Evolutionary conservation across 1,140 invertebrate genomes (phyloP), one percentile per base, ranked within the genome.

Genomic region (Panagrolaimus sp.): DNA sequence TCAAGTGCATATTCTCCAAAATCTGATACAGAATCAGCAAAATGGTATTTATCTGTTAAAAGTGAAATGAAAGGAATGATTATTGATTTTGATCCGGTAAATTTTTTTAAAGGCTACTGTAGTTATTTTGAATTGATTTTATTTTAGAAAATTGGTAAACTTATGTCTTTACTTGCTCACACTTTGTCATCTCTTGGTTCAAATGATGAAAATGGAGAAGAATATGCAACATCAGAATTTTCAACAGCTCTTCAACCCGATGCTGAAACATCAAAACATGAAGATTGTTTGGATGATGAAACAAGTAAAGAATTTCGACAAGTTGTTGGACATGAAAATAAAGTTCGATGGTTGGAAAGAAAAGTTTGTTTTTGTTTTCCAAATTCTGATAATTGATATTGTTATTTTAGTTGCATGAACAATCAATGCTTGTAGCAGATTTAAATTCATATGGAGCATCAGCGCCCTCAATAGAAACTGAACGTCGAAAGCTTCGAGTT

Each of bases 21-120:
- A 14, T 68, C 64, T 55, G 55, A 64, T 1, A 52, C 21, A 6
- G 67, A 70, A 78, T 96, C 96, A 85, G 94, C 94, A 1, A 97
- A 98, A 84, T 98, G 95, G 96, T 89, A 97, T 73, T 85, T 98
- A 32, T 97, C 96, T 84, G 92, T 98, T 0, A 90, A 93, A 73
- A 97, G 94, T 93, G 90, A 96, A 85, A 98, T 98, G 96, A 92
- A 97, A 86, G 96, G 96, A 65, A 83, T 81, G 77, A 64, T 74
- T 14, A 75, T 81, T 43, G 79, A 81, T 65, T 69, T 83, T 52
- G 74, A 76, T 52, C 48, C 73, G 28, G 76, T 73, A 70, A 21
- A 21, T 62, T 17, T 28, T 4, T 38, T n/a, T n/a, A n/a, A 38
- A 7, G 2, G 7, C 6, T 1, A 17, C 28, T 7, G 3, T 67